These are phyloP conservation scores for Caenorhabditis elegans DNA, from an alignment of 1,140 invertebrate genomes.

Conservation along the genomic window DNA sequence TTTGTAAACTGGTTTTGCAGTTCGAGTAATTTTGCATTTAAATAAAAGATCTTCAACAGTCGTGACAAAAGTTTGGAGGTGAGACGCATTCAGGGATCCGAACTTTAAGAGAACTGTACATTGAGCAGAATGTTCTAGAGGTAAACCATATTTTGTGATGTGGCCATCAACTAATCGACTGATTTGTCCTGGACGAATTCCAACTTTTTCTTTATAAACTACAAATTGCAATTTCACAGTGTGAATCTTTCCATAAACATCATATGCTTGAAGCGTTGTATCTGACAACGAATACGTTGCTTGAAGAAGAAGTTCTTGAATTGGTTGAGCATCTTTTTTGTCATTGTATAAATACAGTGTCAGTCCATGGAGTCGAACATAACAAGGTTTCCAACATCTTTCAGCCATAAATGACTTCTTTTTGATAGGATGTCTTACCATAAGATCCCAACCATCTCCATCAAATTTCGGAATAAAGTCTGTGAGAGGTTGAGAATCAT, in stretches of 20 bases:
- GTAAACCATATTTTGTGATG: slow-evolving; percentile 90
- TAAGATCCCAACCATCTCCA: slow-evolving; percentile 89
- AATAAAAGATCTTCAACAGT: slow-evolving; percentile 87
- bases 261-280: slow-evolving; percentile 68
- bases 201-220: slow-evolving; percentile 95
- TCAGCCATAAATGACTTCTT: slow-evolving; percentile 96
- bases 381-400: slow-evolving; percentile 96
- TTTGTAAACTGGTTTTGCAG: slow-evolving; percentile 88
- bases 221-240: slow-evolving; percentile 96
- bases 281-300: slow-evolving; percentile 65
- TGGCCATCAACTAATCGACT: slow-evolving; percentile 74
- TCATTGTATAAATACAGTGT: slow-evolving; percentile 83
- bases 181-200: slow-evolving; percentile 81
- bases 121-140: slow-evolving; percentile 87
- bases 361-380: slow-evolving; percentile 80
- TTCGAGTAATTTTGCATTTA: slow-evolving; percentile 78
- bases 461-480: slow-evolving; percentile 77
- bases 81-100: slow-evolving; percentile 83
- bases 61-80: slow-evolving; percentile 85
- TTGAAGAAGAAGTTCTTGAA: slow-evolving; percentile 67
- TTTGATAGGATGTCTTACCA: slow-evolving; percentile 71
- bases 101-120: slow-evolving; percentile 94
- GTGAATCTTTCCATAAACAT: slow-evolving; percentile 98
- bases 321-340: slow-evolving; percentile 82
- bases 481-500: slow-evolving; percentile 86